Base-by-base conservation (phyloP, 2,797 vertebrate genomes). In the Pipistrellus pipistrellus region DNA sequence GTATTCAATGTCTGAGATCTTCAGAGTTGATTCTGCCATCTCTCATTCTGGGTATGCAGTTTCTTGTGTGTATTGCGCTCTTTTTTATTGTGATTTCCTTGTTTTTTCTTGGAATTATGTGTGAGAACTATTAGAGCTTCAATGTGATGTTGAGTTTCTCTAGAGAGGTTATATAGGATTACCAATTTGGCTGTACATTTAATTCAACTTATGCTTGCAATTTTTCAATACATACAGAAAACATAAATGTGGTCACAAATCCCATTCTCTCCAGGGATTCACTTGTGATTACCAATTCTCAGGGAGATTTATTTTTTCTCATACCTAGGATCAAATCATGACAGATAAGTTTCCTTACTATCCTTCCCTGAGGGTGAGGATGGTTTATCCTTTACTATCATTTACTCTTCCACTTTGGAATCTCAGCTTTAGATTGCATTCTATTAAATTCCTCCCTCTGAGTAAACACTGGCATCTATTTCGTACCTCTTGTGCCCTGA, bases 41-140 rank as follows among this genome's bases (percentile, higher is more conserved):
- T 90, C 11, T 91, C 59, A 23, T 59, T 86, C 25, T 76, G 72
- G 48, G 10, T 76, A 11, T 64, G 20, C 59, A 51, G 0, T 90
- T 73, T 95, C 25, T 71, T 41, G 5, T 59, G 8, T 77, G n/a
- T 38, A 21, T n/a, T 66, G 14, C 51, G 35, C 9, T 32, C 11
- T 66, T 83, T 91, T 93, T 55, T 53, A 76, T 3, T 84, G 30
- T 41, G 12, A 20, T 44, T 73, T 48, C 11, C 76, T 86, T 88
- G 15, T 73, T 94, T 94, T 59, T 85, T 69, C 21, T 93, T 64
- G 62, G 9, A 62, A 51, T 88, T 85, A 38, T 80, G 20, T 72
- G 21, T 77, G 53, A 88, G 46, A 46, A 57, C 30, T 21, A 0
- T 71, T 75, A 92, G 20, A 55, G 23, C 20, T 38, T 66, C 1